Conservation (phyloP, 2,888 invertebrate genomes). For the Zygaena filipendulae region DNA sequence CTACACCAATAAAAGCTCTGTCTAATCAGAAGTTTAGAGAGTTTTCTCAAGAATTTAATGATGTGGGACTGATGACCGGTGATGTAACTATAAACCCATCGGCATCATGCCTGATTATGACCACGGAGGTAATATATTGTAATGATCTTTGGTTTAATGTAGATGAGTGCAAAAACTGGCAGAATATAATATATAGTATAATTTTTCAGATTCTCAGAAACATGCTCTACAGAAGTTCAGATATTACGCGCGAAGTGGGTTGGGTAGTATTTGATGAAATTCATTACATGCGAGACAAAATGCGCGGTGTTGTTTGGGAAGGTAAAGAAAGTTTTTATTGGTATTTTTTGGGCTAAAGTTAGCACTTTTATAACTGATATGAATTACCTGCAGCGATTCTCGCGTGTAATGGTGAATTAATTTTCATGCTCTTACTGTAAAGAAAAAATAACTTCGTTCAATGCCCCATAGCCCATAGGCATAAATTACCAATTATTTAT, state of each 20-base stretch:
- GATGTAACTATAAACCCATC: constrained; percentile 99
- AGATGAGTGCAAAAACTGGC: too few relatives aligned
- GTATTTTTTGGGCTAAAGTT: too few relatives aligned
- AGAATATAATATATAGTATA: too few relatives aligned
- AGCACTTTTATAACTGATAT: too few relatives aligned
- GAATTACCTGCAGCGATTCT: too few relatives aligned
- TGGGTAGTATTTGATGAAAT: constrained; percentile 99
- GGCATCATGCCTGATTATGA: constrained; percentile 99
- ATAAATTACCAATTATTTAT: too few relatives aligned
- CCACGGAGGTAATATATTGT: constrained; percentile 95
- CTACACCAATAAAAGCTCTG: constrained; percentile 98
- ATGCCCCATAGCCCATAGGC: too few relatives aligned
- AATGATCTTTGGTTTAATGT: too few relatives aligned
- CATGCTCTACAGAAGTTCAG: constrained; percentile 98
- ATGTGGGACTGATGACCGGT: constrained; percentile 98
- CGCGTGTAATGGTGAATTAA: too few relatives aligned
- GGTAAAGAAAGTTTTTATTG: constrained; percentile 30
- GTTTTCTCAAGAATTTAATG: constrained; percentile 95
- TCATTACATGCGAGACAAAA: constrained; percentile 99
- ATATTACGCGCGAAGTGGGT: constrained; percentile 98
- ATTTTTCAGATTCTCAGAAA: constrained; percentile 94
- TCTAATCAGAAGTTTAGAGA: constrained; percentile 99
- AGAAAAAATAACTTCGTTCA: too few relatives aligned
- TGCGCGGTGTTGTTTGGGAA: constrained; percentile 99
- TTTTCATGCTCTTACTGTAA: too few relatives aligned